These are phyloP conservation scores for Diarsia dahlii DNA, from an alignment of 2,888 invertebrate species.

Conservation along the genomic window DNA sequence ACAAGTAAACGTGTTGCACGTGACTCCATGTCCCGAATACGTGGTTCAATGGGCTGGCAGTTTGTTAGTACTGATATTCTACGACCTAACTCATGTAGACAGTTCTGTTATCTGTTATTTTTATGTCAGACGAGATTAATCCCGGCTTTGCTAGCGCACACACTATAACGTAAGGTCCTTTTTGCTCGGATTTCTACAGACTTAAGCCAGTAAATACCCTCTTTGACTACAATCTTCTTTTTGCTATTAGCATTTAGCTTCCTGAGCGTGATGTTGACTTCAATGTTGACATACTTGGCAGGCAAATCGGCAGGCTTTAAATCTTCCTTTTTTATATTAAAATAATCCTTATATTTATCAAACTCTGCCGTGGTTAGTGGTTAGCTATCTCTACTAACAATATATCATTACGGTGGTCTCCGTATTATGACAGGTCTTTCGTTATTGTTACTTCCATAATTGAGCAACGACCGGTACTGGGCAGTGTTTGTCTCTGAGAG, in stretches of 20 bases:
- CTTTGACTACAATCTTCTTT: conserved; percentile 21
- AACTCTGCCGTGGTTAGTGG: background rate
- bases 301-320: background rate
- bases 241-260: conserved; percentile 10
- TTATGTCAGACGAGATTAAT: conserved; percentile 38
- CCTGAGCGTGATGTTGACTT: background rate
- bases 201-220: conserved; percentile 20
- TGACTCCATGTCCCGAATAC: conserved; percentile 45
- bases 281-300: conserved; percentile 11
- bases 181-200: conserved; percentile 13
- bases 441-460: conserved; percentile 52
- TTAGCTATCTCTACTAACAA: conserved; percentile 2
- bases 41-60: conserved; percentile 43
- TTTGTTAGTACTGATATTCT: conserved; percentile 37
- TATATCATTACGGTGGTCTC: conserved; percentile 30
- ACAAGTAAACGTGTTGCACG: conserved; percentile 43
- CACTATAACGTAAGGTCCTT: background rate
- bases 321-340: background rate
- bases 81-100: conserved; percentile 26
- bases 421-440: conserved; percentile 49
- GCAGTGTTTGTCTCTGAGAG: conserved; percentile 40
- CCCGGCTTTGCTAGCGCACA: background rate
- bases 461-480: conserved; percentile 40
- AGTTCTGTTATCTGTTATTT: conserved; percentile 37
- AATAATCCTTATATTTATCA: conserved; percentile 1